Evolutionary conservation across 2,797 vertebrate species (phyloP).

Genomic region (Acrocephalus scirpaceus): DNA sequence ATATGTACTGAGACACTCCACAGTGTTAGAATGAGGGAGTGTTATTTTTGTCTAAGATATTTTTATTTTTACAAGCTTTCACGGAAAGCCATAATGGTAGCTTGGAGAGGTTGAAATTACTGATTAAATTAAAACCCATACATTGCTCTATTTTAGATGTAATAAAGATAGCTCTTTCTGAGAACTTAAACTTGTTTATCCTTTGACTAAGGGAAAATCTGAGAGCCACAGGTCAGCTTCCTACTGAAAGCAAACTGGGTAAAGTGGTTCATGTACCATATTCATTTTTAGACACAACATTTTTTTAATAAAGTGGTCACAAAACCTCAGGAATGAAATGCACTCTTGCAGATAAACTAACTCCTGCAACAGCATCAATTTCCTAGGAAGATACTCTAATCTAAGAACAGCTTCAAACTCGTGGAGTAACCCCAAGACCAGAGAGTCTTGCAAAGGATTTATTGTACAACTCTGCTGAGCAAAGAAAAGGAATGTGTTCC

Average conservation of each 20-base stretch:
- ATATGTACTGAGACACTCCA: not conserved
- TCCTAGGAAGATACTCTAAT: not conserved
- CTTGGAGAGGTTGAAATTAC: not conserved
- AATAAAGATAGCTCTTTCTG: conserved; percentile 2
- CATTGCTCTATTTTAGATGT: not conserved
- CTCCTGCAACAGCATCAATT: not conserved
- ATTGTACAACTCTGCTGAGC: not conserved
- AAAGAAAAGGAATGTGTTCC: not conserved
- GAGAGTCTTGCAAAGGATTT: not conserved
- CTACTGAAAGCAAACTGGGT: not conserved
- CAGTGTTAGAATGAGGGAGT: not conserved
- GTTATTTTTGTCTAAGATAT: conserved; percentile 42
- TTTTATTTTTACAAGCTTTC: conserved; percentile 50
- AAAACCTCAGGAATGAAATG: not conserved
- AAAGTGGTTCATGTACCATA: not conserved
- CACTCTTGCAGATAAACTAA: not conserved
- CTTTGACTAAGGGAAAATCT: not conserved
- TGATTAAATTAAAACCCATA: not conserved
- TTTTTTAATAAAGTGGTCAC: not conserved
- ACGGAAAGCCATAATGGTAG: conserved; percentile 18
- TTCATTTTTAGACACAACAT: not conserved
- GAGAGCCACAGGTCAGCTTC: not conserved
- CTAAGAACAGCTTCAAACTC: not conserved
- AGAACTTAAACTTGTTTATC: not conserved
- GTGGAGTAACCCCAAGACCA: not conserved